Evolutionary conservation across 2,113 vertebrate species (phyloP).

Genomic region (Centropristis striata): DNA sequence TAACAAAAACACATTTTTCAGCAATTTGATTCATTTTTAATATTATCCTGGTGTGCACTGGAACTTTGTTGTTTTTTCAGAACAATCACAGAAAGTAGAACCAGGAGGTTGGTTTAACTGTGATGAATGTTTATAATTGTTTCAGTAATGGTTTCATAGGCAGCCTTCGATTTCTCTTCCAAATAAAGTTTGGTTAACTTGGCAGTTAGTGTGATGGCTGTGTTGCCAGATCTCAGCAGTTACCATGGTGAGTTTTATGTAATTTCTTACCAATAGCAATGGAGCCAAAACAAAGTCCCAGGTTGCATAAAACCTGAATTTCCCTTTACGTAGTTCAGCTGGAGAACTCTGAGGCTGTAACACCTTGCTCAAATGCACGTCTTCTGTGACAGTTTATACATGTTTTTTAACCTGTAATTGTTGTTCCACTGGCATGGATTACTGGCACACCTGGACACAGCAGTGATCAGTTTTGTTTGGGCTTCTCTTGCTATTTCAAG

Average conservation of each 20-base stretch:
- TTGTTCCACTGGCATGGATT: background rate
- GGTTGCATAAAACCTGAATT: slow-evolving; percentile 12
- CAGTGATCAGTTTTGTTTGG: background rate
- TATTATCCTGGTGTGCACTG: too few species aligned
- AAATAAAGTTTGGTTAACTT: slow-evolving; percentile 15
- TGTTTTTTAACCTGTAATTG: background rate
- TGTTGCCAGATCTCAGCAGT: slow-evolving; percentile 11
- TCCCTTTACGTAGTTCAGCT: background rate
- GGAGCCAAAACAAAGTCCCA: slow-evolving; percentile 6
- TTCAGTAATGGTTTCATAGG: background rate
- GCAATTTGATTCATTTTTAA: too few species aligned
- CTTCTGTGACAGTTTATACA: background rate
- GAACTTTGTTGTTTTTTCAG: too few species aligned
- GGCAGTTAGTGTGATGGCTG: slow-evolving; percentile 8
- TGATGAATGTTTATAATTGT: background rate
- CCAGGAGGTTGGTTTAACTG: background rate
- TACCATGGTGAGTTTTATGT: slow-evolving; percentile 26
- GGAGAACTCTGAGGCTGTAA: background rate
- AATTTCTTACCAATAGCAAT: slow-evolving; percentile 12
- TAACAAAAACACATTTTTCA: too few species aligned
- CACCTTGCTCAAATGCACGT: background rate
- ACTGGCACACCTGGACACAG: slow-evolving; percentile 11
- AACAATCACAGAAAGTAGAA: slow-evolving; percentile 5
- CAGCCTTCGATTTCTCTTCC: background rate
- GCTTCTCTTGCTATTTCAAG: slow-evolving; percentile 10